A percentile compares a stretch with the other conserved stretches of the same genome.
Conservation (phyloP, 2,113 vertebrate genomes). For the Pseudolaguvia tuberculata region DNA sequence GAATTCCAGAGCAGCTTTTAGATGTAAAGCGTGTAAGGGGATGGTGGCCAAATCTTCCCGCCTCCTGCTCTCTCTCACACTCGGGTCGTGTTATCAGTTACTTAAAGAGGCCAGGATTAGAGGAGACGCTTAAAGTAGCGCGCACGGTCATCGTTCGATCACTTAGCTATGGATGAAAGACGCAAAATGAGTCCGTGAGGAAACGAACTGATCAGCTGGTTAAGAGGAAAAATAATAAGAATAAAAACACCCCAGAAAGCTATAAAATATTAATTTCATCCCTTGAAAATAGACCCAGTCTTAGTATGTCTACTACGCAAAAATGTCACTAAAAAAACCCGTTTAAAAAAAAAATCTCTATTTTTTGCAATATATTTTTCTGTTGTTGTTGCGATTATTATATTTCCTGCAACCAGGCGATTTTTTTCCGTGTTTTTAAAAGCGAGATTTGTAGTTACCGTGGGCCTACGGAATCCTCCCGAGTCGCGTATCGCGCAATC, state of each 20-base stretch:
- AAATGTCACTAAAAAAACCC: neutral
- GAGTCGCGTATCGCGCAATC: constrained; percentile 35
- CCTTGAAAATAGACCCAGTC: neutral
- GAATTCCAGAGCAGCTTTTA: constrained; percentile 36
- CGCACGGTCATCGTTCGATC: constrained; percentile 10
- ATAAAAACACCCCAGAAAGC: neutral
- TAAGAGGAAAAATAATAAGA: no score
- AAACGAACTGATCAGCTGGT: neutral
- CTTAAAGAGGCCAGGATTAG: constrained; percentile 44
- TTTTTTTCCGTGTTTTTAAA: neutral
- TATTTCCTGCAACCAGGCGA: neutral
- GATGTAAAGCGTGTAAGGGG: constrained; percentile 50
- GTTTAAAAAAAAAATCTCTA: neutral
- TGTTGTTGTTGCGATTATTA: neutral
- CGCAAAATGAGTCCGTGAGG: neutral
- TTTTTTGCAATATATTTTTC: neutral
- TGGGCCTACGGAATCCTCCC: constrained; percentile 51
- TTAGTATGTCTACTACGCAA: neutral
- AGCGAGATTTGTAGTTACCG: constrained; percentile 46
- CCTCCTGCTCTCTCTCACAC: constrained; percentile 45
- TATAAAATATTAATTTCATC: neutral
- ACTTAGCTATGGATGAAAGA: constrained; percentile 2
- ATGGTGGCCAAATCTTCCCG: constrained; percentile 49
- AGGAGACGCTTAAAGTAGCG: constrained; percentile 27
- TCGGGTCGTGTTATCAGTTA: constrained; percentile 43